Conservation (phyloP, 2,113 vertebrate genomes). For the Fregetta grallaria region DNA sequence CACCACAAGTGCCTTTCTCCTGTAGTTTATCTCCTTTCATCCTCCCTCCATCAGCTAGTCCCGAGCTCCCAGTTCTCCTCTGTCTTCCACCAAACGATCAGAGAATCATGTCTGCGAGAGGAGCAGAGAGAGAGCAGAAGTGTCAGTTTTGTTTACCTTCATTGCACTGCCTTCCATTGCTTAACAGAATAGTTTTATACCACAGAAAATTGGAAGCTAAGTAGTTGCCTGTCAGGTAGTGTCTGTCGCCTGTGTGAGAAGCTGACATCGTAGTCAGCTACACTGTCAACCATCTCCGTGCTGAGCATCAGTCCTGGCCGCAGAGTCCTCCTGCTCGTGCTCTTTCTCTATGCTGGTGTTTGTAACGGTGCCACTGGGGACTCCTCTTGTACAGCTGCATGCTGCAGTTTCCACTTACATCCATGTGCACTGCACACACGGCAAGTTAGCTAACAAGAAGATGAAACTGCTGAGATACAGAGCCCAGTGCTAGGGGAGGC, state of each 20-base stretch:
- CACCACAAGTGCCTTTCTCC: background rate
- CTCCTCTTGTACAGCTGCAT: background rate
- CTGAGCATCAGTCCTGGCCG: background rate
- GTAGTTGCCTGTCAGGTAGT: constrained; percentile 60
- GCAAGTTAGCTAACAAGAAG: background rate
- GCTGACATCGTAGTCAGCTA: constrained; percentile 46
- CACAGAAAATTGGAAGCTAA: constrained; percentile 62
- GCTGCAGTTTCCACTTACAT: background rate
- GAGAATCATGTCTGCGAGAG: background rate
- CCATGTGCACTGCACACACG: background rate
- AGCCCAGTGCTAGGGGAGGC: background rate
- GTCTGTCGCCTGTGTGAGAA: constrained; percentile 22
- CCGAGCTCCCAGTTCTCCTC: constrained; percentile 19
- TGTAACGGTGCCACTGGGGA: background rate
- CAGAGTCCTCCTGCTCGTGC: background rate
- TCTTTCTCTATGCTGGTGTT: background rate
- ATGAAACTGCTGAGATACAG: background rate
- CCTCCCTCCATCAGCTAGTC: background rate
- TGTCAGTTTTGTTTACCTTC: constrained; percentile 63
- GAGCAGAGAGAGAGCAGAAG: background rate
- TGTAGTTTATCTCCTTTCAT: background rate
- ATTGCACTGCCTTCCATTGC: constrained; percentile 29
- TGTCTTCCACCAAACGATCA: background rate
- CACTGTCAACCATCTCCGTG: background rate
- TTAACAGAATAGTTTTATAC: constrained; percentile 57